A percentile compares a stretch with the other conserved stretches of the same genome.
Conservation (phyloP, 2,797 vertebrate species). For the Thamnophis elegans region DNA sequence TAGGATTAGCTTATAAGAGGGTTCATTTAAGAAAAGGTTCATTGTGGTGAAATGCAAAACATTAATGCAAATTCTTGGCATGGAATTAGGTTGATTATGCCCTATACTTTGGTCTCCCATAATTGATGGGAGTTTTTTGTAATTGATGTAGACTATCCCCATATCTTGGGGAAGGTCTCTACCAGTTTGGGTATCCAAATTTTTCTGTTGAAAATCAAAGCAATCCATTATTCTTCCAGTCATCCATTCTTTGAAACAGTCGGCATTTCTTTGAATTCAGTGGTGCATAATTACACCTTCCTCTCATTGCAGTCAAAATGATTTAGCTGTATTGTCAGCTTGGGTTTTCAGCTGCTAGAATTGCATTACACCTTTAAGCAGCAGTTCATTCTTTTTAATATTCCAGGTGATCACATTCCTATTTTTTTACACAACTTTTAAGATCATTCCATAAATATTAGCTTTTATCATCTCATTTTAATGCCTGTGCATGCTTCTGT, state of each 20-base stretch:
- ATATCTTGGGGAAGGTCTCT: slow-evolving; percentile 15
- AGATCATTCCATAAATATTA: background rate
- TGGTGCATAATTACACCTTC: slow-evolving; percentile 16
- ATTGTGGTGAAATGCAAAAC: slow-evolving; percentile 9
- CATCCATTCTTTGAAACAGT: background rate
- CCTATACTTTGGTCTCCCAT: background rate
- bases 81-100: background rate
- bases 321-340: slow-evolving; percentile 11
- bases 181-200: background rate
- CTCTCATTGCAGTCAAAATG: background rate
- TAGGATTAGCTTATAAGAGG: background rate
- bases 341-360: background rate
- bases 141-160: background rate
- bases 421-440: background rate
- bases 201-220: slow-evolving; percentile 17
- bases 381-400: background rate
- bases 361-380: background rate
- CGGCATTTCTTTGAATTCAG: slow-evolving; percentile 13
- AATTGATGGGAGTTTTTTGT: background rate
- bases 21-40: background rate
- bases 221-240: slow-evolving; percentile 5
- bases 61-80: background rate
- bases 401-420: background rate
- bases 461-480: background rate
- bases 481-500: background rate